A percentile compares a stretch with the other conserved stretches of the same genome.
phyloP scores from a whole-genome alignment of 2,888 invertebrate genomes.

The Lingula anatina region DNA sequence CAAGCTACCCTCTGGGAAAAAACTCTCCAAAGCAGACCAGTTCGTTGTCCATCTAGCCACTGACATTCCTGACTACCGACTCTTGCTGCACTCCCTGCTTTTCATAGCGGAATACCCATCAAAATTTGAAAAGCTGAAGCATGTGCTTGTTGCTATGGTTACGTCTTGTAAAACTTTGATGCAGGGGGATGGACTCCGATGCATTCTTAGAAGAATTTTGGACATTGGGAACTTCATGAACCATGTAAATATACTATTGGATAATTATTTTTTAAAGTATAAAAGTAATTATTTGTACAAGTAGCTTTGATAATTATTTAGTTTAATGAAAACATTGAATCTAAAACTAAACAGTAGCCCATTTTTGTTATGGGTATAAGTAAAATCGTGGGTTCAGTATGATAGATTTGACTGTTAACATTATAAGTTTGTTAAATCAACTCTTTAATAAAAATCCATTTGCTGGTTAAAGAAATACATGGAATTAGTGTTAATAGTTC shows the following conservation, averaged over 20 bases:
- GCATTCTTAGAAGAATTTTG: slow-evolving; percentile 38
- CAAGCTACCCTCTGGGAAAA: too few species aligned
- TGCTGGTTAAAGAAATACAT: too few species aligned
- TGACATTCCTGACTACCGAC: slow-evolving; percentile 46
- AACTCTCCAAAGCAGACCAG: slow-evolving; percentile 53
- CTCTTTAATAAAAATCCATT: too few species aligned
- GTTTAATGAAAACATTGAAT: too few species aligned
- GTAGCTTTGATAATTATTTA: too few species aligned
- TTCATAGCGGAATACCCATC: slow-evolving; percentile 50
- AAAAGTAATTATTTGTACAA: too few species aligned
- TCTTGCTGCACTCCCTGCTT: slow-evolving; percentile 51
- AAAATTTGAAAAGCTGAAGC: slow-evolving; percentile 22
- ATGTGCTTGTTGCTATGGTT: slow-evolving; percentile 23
- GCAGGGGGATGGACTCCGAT: slow-evolving; percentile 25
- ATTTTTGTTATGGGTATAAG: too few species aligned
- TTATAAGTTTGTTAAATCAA: too few species aligned
- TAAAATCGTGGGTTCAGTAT: too few species aligned
- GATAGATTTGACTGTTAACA: too few species aligned
- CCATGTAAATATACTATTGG: slow-evolving; percentile 22
- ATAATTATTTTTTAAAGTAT: too few species aligned
- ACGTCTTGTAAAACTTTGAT: slow-evolving; percentile 24
- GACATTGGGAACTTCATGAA: slow-evolving; percentile 48
- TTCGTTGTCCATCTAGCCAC: slow-evolving; percentile 50
- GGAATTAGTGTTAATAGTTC: neutral
- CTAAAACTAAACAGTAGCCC: too few species aligned